Evolutionary conservation across 2,113 vertebrate genomes (phyloP).

Genomic region (Accipiter virgatus): DNA sequence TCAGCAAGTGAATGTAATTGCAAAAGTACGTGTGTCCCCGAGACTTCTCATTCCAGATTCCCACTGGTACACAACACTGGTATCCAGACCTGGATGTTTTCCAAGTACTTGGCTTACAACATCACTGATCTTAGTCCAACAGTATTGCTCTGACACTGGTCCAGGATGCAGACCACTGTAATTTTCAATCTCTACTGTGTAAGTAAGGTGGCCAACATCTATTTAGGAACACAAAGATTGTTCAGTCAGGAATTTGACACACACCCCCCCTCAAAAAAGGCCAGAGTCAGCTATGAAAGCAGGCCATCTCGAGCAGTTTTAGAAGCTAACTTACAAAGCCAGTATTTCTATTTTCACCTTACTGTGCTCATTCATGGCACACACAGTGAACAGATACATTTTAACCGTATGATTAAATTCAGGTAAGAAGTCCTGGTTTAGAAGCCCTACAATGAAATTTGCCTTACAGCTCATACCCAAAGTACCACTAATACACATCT

Average conservation of each 20-base stretch:
- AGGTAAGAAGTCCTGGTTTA: neutral
- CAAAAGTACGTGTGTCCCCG: fast-evolving
- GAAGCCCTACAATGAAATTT: neutral
- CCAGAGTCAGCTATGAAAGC: neutral
- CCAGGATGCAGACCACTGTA: neutral
- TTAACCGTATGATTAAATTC: neutral
- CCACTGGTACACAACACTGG: neutral
- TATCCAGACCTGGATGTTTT: neutral
- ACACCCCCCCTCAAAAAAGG: neutral
- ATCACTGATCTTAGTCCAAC: neutral
- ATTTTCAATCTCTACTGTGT: neutral
- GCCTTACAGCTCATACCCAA: neutral
- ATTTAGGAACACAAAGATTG: neutral
- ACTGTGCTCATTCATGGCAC: neutral
- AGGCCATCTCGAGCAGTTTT: neutral
- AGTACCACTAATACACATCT: neutral
- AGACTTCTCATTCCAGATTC: neutral
- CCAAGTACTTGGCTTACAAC: neutral
- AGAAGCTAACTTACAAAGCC: neutral
- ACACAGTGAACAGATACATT: neutral
- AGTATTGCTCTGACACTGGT: neutral
- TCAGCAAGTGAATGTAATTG: fast-evolving
- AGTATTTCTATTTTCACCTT: neutral
- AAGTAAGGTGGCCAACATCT: neutral
- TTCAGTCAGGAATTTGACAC: neutral